Evolutionary conservation across 2,113 vertebrate genomes (phyloP), one percentile per base, ranked within the genome.

Genomic region (Leptodactylus fuscus): DNA sequence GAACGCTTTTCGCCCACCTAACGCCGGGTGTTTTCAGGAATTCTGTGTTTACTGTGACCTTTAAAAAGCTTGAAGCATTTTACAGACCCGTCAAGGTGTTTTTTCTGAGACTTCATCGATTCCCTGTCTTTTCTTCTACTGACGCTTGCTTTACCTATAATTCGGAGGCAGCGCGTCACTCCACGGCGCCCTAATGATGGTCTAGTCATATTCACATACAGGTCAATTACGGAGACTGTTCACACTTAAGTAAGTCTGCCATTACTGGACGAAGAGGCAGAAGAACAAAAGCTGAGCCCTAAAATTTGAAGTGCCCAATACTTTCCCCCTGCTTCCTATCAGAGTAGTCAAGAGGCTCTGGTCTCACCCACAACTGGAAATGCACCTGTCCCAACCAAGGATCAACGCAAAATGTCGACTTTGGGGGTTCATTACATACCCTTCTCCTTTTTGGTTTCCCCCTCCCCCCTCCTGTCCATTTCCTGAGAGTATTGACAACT

Each of bases 21-120:
- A 7, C 32, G 5, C 16, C 2, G 15, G 5, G 2, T 48, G 27
- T 48, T 73, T 38, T 73, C 51, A 44, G 24, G 13, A 83, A 29
- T 79, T 79, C 48, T 24, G 11, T 85, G 32, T 32, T 84, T 36
- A 53, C 60, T 24, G 46, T 85, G 75, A 85, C 83, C 75, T 85
- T 85, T 80, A 69, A n/a, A 85, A 76, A 53, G 10, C 62, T 51
- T 2, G 38, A 48, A 79, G 34, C 75, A 55, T 85, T 34, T 79
- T 46, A 38, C 15, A 27, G 83, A 8, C 75, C 77, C 70, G 80
- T 85, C 74, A 70, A 79, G 83, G 32, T 41, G 41, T 85, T 85
- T 78, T 79, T 36, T 12, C 75, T 55, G 15, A 29, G 70, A 74
- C 10, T 24, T 41, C 29, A 85, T 85, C 48, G 67, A 85, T 85